Evolutionary conservation across 2,113 vertebrate species (phyloP), one percentile per base, ranked within the genome.

Genomic region (Centropus bengalensis): DNA sequence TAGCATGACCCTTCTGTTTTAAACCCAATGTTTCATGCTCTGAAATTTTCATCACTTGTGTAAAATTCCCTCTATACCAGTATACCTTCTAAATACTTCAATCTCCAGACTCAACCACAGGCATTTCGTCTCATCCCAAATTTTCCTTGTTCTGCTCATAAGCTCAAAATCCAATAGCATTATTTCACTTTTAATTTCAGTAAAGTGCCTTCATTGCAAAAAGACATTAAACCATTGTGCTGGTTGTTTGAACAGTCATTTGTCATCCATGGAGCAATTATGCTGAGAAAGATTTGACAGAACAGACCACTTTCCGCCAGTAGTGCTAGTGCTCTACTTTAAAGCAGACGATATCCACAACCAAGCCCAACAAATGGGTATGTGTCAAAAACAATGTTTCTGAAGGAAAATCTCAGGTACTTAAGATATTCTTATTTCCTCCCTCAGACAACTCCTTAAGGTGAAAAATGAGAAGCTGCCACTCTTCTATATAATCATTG

Each of bases 401-500:
- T 80, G 91, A 74, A 94, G 22, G 59, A 96, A 82, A 97, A 91
- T 94, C 78, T 91, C 80, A 58, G 56, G 67, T 96, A 66, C 47
- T 88, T 96, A 88, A 94, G 63, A 59, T 68, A 86, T 56, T 91
- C 14, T 8, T 91, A 64, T 94, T 94, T 87, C 82, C 26, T 91
- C 14, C 24, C 45, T 7, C 49, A 92, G 68, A 93, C 20, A 81
- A n/a, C 55, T 93, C 66, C 51, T 94, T 94, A 82, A 93, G 74
- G 77, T 96, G 92, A 96, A 96, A 93, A 97, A 96, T 91, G 84
- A 93, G 91, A 96, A 96, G 82, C 80, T 97, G 88, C 28, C 79
- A 66, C 45, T 94, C 28, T 96, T 68, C 4, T 9, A 36, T 91
- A 59, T 74, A 97, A 97, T 98, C 96, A 94, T 95, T 95, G 71